A percentile compares a stretch with the other conserved stretches of the same genome.
Evolutionary conservation across 2,888 invertebrate species (phyloP).

Genomic region (Tineola bisselliella): DNA sequence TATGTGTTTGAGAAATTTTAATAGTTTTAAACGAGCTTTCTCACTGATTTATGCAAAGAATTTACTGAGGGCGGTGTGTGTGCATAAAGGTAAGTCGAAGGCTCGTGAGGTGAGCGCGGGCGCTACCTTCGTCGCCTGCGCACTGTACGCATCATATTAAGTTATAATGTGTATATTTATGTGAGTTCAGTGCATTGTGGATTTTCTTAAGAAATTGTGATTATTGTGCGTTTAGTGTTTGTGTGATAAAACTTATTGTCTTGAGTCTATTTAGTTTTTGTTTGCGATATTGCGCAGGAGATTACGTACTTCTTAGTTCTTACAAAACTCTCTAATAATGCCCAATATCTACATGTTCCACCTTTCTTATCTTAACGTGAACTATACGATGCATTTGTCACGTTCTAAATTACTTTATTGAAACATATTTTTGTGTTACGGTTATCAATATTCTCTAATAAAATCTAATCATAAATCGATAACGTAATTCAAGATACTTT

Average conservation of each 20-base stretch:
- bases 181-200: constrained; percentile 7
- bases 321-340: not conserved
- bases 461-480: not conserved
- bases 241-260: constrained; percentile 20
- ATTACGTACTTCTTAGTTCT: constrained; percentile 2
- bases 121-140: constrained; percentile 49
- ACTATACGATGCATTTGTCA: not conserved
- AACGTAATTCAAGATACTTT: not conserved
- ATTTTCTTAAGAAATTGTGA: constrained; percentile 37
- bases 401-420: not conserved
- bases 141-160: constrained; percentile 27
- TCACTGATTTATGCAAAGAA: constrained; percentile 64
- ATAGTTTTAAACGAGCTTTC: constrained; percentile 48
- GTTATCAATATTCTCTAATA: not conserved
- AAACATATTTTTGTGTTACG: not conserved
- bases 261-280: not conserved
- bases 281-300: not conserved
- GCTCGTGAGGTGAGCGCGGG: constrained; percentile 48
- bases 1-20: constrained; percentile 25
- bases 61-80: constrained; percentile 61
- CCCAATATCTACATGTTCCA: not conserved
- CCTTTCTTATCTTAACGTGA: not conserved
- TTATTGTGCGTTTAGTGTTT: constrained; percentile 37
- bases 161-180: not conserved
- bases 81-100: constrained; percentile 50